Percentiles rank a stretch among this genome's conserved stretches.
phyloP scores from a whole-genome alignment of 1,140 invertebrate species.

The Nebria ingens region DNA sequence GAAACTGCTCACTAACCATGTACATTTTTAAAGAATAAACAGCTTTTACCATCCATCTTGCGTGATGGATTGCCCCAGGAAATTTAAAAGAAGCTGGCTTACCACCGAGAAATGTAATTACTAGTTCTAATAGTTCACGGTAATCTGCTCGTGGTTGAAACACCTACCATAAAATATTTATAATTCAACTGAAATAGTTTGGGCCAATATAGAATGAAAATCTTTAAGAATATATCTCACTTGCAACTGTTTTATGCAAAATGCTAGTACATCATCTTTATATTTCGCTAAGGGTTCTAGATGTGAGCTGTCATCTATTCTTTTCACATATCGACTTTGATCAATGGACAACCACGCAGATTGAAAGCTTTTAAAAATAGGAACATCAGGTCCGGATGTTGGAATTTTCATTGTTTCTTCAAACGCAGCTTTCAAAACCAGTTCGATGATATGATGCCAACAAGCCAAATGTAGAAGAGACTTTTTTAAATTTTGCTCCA shows the following conservation, averaged over 20 bases:
- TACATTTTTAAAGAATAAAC: conserved; percentile 25
- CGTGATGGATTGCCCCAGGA: conserved; percentile 33
- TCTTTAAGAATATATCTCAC: conserved; percentile 12
- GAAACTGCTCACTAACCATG: conserved; percentile 21
- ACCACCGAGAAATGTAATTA: conserved; percentile 33
- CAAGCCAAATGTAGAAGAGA: neutral
- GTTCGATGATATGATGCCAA: neutral
- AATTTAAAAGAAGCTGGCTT: conserved; percentile 16
- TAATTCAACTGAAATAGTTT: conserved; percentile 19
- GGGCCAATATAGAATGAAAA: conserved; percentile 14
- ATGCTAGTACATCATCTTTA: conserved; percentile 14
- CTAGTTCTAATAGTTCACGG: conserved; percentile 32
- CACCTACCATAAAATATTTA: too few species aligned
- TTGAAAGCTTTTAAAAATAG: conserved; percentile 18
- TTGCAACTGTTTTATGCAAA: neutral
- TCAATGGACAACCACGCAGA: conserved; percentile 24
- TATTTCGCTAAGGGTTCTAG: conserved; percentile 11
- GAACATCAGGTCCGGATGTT: conserved; percentile 10
- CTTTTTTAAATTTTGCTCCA: neutral
- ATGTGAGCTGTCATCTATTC: too few species aligned
- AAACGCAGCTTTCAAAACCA: neutral
- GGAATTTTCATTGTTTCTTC: conserved; percentile 15
- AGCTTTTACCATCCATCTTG: conserved; percentile 29
- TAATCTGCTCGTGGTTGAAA: conserved; percentile 32
- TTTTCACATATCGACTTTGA: conserved; percentile 22